phyloP scores from a whole-genome alignment of 2,797 vertebrate species.

The Eurystomus glaucurus region DNA sequence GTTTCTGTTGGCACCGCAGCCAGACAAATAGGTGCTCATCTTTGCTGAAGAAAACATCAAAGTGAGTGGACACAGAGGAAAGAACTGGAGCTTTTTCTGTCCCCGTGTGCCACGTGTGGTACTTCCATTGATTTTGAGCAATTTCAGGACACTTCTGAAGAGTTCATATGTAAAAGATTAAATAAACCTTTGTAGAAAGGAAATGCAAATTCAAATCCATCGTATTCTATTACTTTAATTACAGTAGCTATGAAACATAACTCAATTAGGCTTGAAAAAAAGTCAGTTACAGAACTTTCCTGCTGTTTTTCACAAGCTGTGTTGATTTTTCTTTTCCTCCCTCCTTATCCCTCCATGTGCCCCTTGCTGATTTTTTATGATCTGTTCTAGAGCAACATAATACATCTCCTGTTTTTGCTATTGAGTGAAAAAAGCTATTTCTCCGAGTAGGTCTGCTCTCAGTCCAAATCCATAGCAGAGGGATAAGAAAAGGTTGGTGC shows the following conservation, averaged over 20 bases:
- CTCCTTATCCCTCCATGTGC: neutral
- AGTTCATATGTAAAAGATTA: neutral
- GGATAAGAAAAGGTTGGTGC: neutral
- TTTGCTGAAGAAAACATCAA: neutral
- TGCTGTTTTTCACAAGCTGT: constrained; percentile 59
- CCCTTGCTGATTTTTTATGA: constrained; percentile 55
- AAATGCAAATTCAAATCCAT: constrained; percentile 51
- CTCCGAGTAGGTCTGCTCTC: neutral
- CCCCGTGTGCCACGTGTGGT: fast-evolving
- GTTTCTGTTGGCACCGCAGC: neutral
- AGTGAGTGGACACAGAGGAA: neutral
- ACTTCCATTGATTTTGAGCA: neutral
- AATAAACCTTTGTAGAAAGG: constrained; percentile 19
- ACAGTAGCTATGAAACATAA: constrained; percentile 68
- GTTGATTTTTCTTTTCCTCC: constrained; percentile 62
- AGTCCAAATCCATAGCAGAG: neutral
- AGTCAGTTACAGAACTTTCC: constrained; percentile 64
- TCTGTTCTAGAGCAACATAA: neutral
- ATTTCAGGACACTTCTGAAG: neutral
- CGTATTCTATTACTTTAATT: constrained; percentile 54
- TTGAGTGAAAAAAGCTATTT: neutral
- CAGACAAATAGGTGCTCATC: neutral
- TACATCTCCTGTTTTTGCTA: neutral
- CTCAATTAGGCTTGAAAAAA: constrained; percentile 49
- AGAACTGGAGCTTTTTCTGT: neutral